Conservation (phyloP, 2,113 vertebrate genomes). For the Apodemus speciosus region DNA sequence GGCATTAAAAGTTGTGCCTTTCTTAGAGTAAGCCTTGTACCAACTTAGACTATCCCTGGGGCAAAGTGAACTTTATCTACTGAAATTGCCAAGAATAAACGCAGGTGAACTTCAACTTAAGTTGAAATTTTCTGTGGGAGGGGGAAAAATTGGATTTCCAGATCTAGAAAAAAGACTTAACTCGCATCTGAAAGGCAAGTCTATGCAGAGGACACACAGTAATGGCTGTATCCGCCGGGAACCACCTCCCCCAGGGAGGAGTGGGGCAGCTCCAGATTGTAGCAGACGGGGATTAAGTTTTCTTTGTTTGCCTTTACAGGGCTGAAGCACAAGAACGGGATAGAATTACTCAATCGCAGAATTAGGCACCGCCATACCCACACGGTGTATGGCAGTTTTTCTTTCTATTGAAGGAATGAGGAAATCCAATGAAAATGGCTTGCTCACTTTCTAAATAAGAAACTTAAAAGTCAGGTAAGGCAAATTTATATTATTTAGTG, state of each 20-base stretch:
- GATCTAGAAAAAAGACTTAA: conserved; percentile 21
- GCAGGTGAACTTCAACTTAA: conserved; percentile 55
- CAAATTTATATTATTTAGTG: conserved; percentile 44
- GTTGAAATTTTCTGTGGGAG: conserved; percentile 49
- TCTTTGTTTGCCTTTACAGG: conserved; percentile 67
- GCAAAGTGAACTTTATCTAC: conserved; percentile 51
- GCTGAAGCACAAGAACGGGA: background rate
- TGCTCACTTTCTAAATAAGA: conserved; percentile 70
- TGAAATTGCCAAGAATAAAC: conserved; percentile 56
- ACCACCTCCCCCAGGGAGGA: conserved; percentile 33
- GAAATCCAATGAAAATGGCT: conserved; percentile 69
- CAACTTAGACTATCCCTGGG: conserved; percentile 29
- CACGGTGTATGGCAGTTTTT: conserved; percentile 46
- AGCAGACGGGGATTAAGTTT: conserved; percentile 68
- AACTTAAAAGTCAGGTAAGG: conserved; percentile 66
- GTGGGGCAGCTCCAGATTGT: conserved; percentile 52
- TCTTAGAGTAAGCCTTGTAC: conserved; percentile 12
- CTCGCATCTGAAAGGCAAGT: conserved; percentile 55
- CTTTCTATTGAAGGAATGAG: conserved; percentile 74
- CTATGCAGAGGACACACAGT: background rate
- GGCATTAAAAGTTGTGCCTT: conserved; percentile 19
- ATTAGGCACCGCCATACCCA: conserved; percentile 64
- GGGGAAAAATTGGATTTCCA: conserved; percentile 18
- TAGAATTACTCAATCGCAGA: conserved; percentile 62
- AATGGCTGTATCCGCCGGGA: background rate